Conservation (phyloP, 1,140 invertebrate genomes). For the Cyclargus thomasi region DNA sequence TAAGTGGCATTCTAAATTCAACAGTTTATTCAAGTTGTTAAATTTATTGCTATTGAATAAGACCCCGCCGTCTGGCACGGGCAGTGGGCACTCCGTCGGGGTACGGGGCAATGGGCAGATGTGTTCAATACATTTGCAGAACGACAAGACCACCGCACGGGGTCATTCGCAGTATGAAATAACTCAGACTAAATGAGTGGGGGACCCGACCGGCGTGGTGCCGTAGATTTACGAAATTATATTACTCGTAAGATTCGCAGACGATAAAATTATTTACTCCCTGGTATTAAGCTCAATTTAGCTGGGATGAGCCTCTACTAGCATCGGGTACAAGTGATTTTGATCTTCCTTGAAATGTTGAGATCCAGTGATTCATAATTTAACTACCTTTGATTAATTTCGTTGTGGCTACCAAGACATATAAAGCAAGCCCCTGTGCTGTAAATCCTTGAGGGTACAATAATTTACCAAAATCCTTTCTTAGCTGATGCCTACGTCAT, state of each 20-base stretch:
- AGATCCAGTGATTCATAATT: too few relatives aligned
- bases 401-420: too few relatives aligned
- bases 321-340: too few relatives aligned
- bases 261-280: neutral
- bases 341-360: too few relatives aligned
- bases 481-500: too few relatives aligned
- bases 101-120: slow-evolving; percentile 38
- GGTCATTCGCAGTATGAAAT: slow-evolving; percentile 70
- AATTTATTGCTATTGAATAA: slow-evolving; percentile 46
- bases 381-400: too few relatives aligned
- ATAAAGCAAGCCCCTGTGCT: too few relatives aligned
- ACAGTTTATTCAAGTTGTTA: slow-evolving; percentile 40
- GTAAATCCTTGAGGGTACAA: too few relatives aligned
- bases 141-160: slow-evolving; percentile 39
- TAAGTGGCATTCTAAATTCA: slow-evolving; percentile 19
- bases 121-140: slow-evolving; percentile 61
- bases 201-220: slow-evolving; percentile 45
- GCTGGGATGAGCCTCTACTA: neutral
- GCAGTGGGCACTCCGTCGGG: neutral
- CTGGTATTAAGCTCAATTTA: neutral
- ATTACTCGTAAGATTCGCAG: slow-evolving; percentile 27
- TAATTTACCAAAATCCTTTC: too few relatives aligned
- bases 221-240: slow-evolving; percentile 38
- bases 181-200: slow-evolving; percentile 70
- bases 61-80: slow-evolving; percentile 45